A percentile compares a stretch with the other conserved stretches of the same genome.
Evolutionary conservation across 2,113 vertebrate genomes (phyloP).

Genomic region (Nasalis larvatus): DNA sequence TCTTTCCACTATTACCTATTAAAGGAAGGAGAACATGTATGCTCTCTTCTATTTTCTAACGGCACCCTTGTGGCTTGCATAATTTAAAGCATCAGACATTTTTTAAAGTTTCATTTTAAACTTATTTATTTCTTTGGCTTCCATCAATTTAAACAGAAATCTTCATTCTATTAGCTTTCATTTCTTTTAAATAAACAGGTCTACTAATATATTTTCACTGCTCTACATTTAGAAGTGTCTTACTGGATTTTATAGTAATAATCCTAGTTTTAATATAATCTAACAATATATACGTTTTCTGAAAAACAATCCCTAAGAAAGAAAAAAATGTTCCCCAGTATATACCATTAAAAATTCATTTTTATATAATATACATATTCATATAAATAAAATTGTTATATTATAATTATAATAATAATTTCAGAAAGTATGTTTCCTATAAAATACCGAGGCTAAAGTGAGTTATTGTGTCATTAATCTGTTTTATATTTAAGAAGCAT

Average conservation of each 20-base stretch:
- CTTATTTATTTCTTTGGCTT: slow-evolving; percentile 28
- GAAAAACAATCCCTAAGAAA: neutral
- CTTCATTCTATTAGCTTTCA: neutral
- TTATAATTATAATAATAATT: neutral
- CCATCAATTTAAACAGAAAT: neutral
- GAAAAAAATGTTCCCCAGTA: neutral
- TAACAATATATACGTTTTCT: neutral
- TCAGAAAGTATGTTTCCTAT: neutral
- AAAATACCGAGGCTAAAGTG: slow-evolving; percentile 30
- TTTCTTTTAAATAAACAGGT: neutral
- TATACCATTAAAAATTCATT: neutral
- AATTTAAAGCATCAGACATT: slow-evolving; percentile 23
- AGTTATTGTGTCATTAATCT: neutral
- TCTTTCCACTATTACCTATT: neutral
- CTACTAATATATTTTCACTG: neutral
- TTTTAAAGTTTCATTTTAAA: slow-evolving; percentile 16
- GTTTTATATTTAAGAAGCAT: slow-evolving; percentile 30
- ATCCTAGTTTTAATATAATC: neutral
- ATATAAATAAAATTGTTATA: neutral
- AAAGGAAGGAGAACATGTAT: neutral
- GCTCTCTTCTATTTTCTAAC: neutral
- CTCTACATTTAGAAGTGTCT: neutral
- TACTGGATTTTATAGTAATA: neutral
- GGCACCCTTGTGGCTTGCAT: neutral
- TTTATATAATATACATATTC: neutral